These are phyloP conservation scores for Hemaris fuciformis DNA, from an alignment of 2,888 invertebrate species.

Conservation along the genomic window DNA sequence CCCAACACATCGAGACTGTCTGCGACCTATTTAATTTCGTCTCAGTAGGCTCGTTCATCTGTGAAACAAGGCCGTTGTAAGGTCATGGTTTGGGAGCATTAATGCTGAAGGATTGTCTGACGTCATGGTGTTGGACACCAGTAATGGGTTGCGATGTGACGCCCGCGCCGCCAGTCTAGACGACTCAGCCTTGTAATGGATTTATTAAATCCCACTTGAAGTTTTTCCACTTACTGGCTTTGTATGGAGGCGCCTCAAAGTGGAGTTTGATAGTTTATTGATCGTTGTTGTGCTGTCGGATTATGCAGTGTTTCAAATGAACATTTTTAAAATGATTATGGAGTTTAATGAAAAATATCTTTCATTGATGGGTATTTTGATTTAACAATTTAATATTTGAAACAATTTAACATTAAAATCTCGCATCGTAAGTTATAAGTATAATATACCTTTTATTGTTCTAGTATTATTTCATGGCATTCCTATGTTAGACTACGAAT, in stretches of 20 bases:
- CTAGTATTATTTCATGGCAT: too few relatives aligned
- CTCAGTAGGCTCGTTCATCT: not conserved
- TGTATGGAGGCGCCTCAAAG: not conserved
- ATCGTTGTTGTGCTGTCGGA: too few relatives aligned
- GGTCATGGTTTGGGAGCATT: conserved; percentile 19
- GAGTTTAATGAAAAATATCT: too few relatives aligned
- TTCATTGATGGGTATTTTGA: too few relatives aligned
- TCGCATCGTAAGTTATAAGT: too few relatives aligned
- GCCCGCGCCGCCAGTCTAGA: conserved; percentile 38
- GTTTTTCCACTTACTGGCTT: not conserved
- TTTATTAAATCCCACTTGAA: conserved; percentile 14
- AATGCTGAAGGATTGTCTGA: conserved; percentile 20
- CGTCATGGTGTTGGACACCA: conserved; percentile 31
- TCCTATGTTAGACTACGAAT: too few relatives aligned
- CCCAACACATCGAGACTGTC: too few relatives aligned
- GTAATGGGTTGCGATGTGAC: conserved; percentile 19
- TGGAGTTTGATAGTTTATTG: not conserved
- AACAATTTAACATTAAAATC: too few relatives aligned
- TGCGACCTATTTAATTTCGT: not conserved
- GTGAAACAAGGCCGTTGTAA: conserved; percentile 15
- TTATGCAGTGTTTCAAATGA: too few relatives aligned
- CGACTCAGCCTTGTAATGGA: conserved; percentile 23
- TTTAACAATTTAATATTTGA: too few relatives aligned
- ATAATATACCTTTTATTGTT: too few relatives aligned
- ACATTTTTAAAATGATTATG: too few relatives aligned